phyloP scores from a whole-genome alignment of 2,797 vertebrate genomes.

The Lateolabrax maculatus region DNA sequence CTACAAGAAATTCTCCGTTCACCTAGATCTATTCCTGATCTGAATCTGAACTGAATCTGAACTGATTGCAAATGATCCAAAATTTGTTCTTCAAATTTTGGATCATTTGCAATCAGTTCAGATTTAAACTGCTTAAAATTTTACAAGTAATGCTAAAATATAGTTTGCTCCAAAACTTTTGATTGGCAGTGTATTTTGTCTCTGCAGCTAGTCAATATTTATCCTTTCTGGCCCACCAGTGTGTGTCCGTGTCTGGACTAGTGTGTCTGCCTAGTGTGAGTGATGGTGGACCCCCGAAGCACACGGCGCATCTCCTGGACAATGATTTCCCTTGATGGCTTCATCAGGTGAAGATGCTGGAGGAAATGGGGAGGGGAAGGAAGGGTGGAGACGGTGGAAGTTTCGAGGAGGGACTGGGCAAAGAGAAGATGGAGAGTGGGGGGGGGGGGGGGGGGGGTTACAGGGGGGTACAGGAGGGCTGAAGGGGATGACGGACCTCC shows the following conservation, averaged over 20 bases:
- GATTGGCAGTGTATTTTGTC: slow-evolving; percentile 12
- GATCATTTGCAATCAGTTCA: not conserved
- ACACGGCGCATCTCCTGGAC: slow-evolving; percentile 51
- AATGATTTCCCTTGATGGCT: slow-evolving; percentile 71
- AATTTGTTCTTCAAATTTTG: not conserved
- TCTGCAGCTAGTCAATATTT: slow-evolving; percentile 37
- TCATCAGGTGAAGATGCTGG: slow-evolving; percentile 64
- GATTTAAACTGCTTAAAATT: not conserved
- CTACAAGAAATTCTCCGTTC: not conserved
- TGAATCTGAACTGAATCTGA: too few species aligned
- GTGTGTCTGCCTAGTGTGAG: slow-evolving; percentile 53
- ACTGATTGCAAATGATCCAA: too few species aligned
- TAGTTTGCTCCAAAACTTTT: slow-evolving; percentile 10
- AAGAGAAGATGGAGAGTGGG: slow-evolving; percentile 7
- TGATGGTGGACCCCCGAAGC: slow-evolving; percentile 53
- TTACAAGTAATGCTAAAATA: not conserved
- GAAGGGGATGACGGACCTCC: slow-evolving; percentile 60
- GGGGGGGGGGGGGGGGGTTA: too few species aligned
- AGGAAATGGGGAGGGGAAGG: slow-evolving; percentile 37
- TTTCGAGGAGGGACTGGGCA: slow-evolving; percentile 21
- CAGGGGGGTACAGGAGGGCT: too few species aligned
- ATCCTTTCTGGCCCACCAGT: slow-evolving; percentile 6
- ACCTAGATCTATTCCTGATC: not conserved
- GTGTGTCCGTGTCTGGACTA: slow-evolving; percentile 31
- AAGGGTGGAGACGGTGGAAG: slow-evolving; percentile 3